phyloP scores from a whole-genome alignment of 2,797 vertebrate species.

The Sitta carolinensis region DNA sequence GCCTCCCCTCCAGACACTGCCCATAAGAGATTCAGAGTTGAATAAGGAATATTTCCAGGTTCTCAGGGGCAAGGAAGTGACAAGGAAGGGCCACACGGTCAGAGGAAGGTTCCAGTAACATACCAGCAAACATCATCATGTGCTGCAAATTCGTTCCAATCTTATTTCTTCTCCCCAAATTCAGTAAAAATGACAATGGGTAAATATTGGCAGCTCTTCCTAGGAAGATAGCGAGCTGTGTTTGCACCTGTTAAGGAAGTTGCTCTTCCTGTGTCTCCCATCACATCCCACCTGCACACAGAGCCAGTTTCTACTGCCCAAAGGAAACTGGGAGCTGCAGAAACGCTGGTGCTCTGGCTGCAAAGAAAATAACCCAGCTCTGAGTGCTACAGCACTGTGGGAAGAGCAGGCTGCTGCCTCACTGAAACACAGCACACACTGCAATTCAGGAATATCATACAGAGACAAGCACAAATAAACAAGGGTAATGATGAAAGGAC shows the following conservation, averaged over 20 bases:
- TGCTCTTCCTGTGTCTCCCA: background rate
- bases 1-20: background rate
- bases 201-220: constrained; percentile 98
- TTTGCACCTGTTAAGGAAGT: constrained; percentile 68
- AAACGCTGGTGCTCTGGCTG: rapidly evolving
- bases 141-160: constrained; percentile 95
- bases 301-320: background rate
- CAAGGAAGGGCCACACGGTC: background rate
- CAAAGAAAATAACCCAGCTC: background rate
- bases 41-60: background rate
- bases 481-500: background rate
- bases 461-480: background rate
- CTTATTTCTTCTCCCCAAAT: constrained; percentile 93
- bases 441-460: background rate
- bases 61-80: background rate
- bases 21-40: background rate
- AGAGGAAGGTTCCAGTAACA: background rate
- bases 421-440: background rate
- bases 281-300: background rate
- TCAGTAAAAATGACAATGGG: constrained; percentile 93
- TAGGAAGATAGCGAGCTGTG: constrained; percentile 91
- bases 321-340: background rate
- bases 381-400: background rate
- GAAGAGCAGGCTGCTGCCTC: background rate
- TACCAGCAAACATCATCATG: constrained; percentile 99